Evolutionary conservation across 2,888 invertebrate species (phyloP), one percentile per base, ranked within the genome.

Genomic region (Amblyjoppa proteus): DNA sequence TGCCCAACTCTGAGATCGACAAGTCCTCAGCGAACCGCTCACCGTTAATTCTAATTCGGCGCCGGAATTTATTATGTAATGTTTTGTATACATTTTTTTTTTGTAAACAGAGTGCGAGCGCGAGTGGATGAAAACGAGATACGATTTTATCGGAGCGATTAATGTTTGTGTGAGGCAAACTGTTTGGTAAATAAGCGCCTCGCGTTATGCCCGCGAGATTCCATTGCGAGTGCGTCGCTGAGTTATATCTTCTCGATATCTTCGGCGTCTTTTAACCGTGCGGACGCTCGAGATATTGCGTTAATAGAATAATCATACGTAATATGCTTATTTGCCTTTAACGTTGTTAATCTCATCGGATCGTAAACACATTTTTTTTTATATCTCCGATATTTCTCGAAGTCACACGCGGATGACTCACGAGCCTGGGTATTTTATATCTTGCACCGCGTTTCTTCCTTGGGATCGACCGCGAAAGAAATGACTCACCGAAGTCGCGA

Each of bases 401-500:
- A 56, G 28, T 76, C 31, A 25, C 51, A 28, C 68, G 16, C 45
- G 34, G 16, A 73, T 86, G 86, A 86, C 53, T 86, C 83, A 83
- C n/a, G 20, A 41, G 3, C 11, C 16, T 28, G 28, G 66, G 71
- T 81, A 83, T 73, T 78, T 74, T 84, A 6, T 64, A 74, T 69
- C 53, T 51, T 53, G 28, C 11, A 71, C 25, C 51, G 58, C 61
- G 41, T 68, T 77, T 77, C 45, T 51, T 31, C 53, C 64, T 81
- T 31, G 25, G 25, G 38, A n/a, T 69, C 16, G 68, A 31, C 41
- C 70, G 76, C 49, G 41, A 82, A 71, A 83, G 78, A 80, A 74
- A 61, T 86, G 86, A 86, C 56, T 86, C 86, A 86, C 75, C 49
- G 41, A 20, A 20, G 34, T 56, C 58, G 51, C 28, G 41, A 51